These are phyloP conservation scores for Drosophila nigromelanica DNA, from an alignment of 1,140 invertebrate species.

Conservation along the genomic window DNA sequence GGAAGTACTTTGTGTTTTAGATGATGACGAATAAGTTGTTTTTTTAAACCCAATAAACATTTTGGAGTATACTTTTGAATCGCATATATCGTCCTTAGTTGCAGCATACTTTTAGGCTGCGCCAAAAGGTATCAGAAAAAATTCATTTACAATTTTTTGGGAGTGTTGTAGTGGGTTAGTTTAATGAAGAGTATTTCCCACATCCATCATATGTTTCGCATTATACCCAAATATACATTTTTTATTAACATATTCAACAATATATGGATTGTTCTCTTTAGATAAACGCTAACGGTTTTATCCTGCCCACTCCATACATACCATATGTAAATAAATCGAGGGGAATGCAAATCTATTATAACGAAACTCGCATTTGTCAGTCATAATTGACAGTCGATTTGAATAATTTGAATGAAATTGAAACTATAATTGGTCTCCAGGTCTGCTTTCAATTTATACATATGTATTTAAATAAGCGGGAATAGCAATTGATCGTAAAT, in stretches of 20 bases:
- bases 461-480: conserved; percentile 5
- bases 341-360: conserved; percentile 30
- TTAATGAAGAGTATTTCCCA: no score
- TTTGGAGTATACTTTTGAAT: background rate
- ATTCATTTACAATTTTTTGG: no score
- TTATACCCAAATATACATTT: no score
- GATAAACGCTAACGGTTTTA: background rate
- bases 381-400: conserved; percentile 54
- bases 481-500: conserved; percentile 53
- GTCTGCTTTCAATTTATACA: background rate
- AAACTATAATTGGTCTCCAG: conserved; percentile 24
- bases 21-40: no score
- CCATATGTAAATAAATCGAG: background rate
- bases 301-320: background rate
- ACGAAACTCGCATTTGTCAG: conserved; percentile 31
- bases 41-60: background rate
- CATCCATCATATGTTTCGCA: no score
- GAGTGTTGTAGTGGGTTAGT: no score
- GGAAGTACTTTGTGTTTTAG: background rate
- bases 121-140: no score
- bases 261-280: background rate
- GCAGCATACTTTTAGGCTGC: background rate
- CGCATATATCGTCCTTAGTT: background rate
- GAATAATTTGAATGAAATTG: conserved; percentile 32
- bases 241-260: no score